Evolutionary conservation across 2,113 vertebrate genomes (phyloP).

Genomic region (Ranitomeya imitator): DNA sequence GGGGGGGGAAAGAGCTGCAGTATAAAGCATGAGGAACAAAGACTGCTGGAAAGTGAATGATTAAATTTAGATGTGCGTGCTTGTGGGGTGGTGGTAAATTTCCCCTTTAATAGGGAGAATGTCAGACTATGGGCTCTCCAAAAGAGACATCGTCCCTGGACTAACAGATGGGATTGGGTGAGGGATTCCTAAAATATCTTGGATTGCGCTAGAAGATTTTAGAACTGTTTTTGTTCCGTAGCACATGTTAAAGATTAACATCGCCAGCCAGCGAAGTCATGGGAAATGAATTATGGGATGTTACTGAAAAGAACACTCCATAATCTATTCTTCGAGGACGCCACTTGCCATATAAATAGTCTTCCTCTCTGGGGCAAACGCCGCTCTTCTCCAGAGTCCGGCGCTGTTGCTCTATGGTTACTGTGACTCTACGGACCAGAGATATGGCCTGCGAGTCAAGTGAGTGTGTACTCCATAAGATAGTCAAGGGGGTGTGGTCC

Average conservation of each 20-base stretch:
- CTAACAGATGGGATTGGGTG: background rate
- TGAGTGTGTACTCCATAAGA: no score
- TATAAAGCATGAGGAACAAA: background rate
- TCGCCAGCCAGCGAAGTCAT: background rate
- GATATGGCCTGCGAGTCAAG: no score
- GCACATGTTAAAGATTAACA: background rate
- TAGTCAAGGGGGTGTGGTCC: no score
- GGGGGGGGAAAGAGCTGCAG: background rate
- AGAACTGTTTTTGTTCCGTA: background rate
- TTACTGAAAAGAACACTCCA: no score
- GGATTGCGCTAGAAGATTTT: background rate
- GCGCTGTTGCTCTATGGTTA: no score
- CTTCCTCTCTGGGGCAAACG: no score
- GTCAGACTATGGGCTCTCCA: background rate
- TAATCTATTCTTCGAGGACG: no score
- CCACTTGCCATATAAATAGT: no score
- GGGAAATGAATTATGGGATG: background rate
- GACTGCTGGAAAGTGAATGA: background rate
- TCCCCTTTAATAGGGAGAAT: background rate
- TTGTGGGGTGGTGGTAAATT: no score
- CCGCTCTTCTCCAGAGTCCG: no score
- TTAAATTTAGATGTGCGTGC: no score
- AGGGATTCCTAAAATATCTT: slow-evolving; percentile 5
- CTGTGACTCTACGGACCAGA: no score
- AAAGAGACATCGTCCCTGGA: background rate